Conservation (phyloP, 2,113 vertebrate genomes). For the Dicaeum eximium region DNA sequence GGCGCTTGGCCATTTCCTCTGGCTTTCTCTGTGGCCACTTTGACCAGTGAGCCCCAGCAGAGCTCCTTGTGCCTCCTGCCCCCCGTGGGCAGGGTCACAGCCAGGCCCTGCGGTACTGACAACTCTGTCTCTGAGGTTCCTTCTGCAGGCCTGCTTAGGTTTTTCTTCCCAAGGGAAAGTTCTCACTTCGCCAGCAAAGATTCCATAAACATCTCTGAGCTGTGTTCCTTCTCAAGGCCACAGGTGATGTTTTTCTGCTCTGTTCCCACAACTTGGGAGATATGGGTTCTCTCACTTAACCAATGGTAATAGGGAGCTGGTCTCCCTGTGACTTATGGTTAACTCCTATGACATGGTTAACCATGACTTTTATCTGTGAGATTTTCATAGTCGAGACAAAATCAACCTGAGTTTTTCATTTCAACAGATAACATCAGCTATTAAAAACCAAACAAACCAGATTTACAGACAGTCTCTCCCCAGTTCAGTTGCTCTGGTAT, state of each 20-base stretch:
- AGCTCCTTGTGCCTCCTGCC: neutral
- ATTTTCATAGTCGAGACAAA: neutral
- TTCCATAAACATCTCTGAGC: no score
- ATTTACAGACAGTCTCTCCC: neutral
- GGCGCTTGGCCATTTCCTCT: neutral
- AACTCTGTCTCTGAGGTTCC: no score
- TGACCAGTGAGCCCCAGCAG: neutral
- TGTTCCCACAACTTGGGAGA: no score
- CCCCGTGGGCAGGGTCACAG: accelerated
- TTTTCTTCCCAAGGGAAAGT: no score
- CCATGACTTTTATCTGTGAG: neutral
- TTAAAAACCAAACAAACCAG: neutral
- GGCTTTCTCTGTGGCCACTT: neutral
- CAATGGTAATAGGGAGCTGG: no score
- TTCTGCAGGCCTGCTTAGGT: no score
- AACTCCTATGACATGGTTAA: no score
- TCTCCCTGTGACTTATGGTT: no score
- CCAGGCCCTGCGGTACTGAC: neutral
- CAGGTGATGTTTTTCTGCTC: no score
- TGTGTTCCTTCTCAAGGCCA: no score
- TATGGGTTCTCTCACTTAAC: no score
- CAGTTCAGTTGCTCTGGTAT: neutral
- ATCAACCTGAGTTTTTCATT: neutral
- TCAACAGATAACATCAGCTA: neutral
- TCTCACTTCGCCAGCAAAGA: no score